Evolutionary conservation across 2,113 vertebrate species (phyloP), one percentile per base, ranked within the genome.

Genomic region (Leucopsar rothschildi): DNA sequence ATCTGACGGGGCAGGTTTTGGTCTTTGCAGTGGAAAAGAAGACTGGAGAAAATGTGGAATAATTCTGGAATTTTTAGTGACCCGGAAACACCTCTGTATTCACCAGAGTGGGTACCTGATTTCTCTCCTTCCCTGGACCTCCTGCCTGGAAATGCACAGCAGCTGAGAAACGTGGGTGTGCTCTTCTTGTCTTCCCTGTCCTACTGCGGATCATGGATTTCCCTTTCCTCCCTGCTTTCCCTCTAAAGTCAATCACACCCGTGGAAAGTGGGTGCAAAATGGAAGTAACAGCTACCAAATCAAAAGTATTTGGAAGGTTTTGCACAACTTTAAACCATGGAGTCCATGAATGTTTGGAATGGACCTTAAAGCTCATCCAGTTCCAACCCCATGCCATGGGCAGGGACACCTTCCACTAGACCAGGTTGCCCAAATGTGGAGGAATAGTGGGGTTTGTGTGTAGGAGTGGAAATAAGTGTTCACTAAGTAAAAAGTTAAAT

Each of bases 1-100:
- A 97, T 95, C 93, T 88, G 95, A 97, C 24, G 0, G 95, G 96
- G 95, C 96, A 96, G 96, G 97, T 95, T 96, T 96, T 81, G 89
- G 88, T 95, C 90, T 97, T 80, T 94, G 82, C 91, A 88, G 61
- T 96, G 95, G 94, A 97, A 94, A 97, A 97, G 94, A 87, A 82
- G 94, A 61, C 84, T 82, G 75, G 77, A 86, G 93, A 91, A 86
- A 86, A 91, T 42, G 79, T 82, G 86, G 93, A 92, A 57, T 85
- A 85, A 66, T 88, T 88, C 55, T 89, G 93, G 70, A 49, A 78
- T 82, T 90, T 93, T 73, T 88, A 70, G 87, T 90, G 93, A 94
- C 89, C 87, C 24, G 42, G 92, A 93, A 96, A 75, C 82, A 80
- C 65, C 88, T 93, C 92, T 70, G 53, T 85, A 82, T 85, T 79